These are phyloP conservation scores for Pseudocheirus occidentalis DNA, from an alignment of 2,797 vertebrate genomes.

Conservation along the genomic window DNA sequence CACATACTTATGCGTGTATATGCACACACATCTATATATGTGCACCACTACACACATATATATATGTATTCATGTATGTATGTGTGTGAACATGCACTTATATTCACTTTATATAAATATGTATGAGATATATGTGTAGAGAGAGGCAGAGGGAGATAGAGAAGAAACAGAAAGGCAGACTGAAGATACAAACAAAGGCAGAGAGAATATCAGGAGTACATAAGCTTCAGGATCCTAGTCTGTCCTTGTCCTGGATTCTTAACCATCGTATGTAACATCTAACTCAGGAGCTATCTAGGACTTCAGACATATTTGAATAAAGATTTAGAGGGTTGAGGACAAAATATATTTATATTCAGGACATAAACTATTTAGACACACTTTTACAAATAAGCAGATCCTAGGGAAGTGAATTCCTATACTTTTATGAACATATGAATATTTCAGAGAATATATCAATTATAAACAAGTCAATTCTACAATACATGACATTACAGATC, in stretches of 20 bases:
- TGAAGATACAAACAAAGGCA: not conserved
- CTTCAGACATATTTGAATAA: not conserved
- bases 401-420: not conserved
- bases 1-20: too few relatives aligned
- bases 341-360: not conserved
- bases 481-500: too few relatives aligned
- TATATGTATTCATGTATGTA: too few relatives aligned
- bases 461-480: not conserved
- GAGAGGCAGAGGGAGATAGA: not conserved
- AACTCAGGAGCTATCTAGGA: not conserved
- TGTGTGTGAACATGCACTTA: not conserved
- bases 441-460: not conserved
- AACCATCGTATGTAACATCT: not conserved
- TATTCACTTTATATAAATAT: too few relatives aligned
- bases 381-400: not conserved
- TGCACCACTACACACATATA: too few relatives aligned
- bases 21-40: too few relatives aligned
- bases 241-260: not conserved
- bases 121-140: not conserved
- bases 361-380: not conserved
- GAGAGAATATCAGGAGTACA: not conserved
- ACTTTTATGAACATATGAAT: not conserved
- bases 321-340: not conserved
- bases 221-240: not conserved
- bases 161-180: not conserved